These are phyloP conservation scores for Oryzias javanicus DNA, from an alignment of 2,113 vertebrate genomes.

Conservation along the genomic window DNA sequence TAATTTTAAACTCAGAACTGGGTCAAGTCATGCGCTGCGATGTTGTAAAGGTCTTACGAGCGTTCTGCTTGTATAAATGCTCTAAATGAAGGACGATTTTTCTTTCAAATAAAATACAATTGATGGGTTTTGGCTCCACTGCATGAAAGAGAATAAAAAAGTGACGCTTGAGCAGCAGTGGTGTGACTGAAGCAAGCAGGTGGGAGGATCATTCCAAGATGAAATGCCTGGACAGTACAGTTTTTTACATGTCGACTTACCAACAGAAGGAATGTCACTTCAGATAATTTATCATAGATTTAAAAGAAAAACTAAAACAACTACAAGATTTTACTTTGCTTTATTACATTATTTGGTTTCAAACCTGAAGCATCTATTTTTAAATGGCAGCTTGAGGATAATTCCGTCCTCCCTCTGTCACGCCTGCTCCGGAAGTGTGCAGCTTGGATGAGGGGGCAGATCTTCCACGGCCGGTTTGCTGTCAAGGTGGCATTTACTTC, in stretches of 20 bases:
- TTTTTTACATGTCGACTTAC: neutral
- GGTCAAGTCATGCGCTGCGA: neutral
- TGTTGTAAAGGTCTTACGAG: neutral
- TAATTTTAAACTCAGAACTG: constrained; percentile 18
- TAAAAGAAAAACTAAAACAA: neutral
- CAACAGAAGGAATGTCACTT: neutral
- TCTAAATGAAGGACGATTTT: neutral
- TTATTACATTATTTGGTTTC: too few relatives aligned
- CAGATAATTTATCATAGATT: neutral
- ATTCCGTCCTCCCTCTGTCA: too few relatives aligned
- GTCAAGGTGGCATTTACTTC: too few relatives aligned
- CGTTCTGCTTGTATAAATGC: neutral
- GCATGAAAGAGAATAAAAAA: too few relatives aligned
- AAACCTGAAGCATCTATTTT: too few relatives aligned
- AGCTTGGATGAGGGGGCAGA: too few relatives aligned
- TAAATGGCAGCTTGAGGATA: too few relatives aligned
- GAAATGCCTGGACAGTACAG: neutral
- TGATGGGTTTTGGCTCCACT: too few relatives aligned
- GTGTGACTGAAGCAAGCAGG: neutral
- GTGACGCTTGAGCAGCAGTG: neutral
- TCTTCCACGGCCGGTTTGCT: too few relatives aligned
- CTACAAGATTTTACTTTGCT: neutral
- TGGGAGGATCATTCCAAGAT: neutral
- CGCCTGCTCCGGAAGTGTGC: too few relatives aligned
- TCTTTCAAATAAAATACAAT: too few relatives aligned